Evolutionary conservation across 2,113 vertebrate species (phyloP).

Genomic region (Cygnus buccinator): DNA sequence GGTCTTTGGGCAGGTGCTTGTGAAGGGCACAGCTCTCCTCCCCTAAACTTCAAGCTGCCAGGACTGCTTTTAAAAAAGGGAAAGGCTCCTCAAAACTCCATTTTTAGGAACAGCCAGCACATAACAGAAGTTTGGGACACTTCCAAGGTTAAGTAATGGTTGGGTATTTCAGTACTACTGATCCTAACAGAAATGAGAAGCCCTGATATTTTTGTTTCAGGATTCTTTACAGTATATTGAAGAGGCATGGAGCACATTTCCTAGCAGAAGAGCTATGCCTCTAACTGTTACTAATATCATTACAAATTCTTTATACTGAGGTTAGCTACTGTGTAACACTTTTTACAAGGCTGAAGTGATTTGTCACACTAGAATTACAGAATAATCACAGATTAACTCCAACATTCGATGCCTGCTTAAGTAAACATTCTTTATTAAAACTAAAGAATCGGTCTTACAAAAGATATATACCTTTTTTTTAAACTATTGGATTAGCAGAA

Average conservation of each 20-base stretch:
- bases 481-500: not conserved
- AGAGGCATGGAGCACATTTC: not conserved
- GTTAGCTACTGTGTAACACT: not conserved
- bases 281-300: not conserved
- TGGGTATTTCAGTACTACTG: not conserved
- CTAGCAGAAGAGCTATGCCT: not conserved
- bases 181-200: not conserved
- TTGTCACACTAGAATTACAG: not conserved
- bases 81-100: not conserved
- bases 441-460: slow-evolving; percentile 7
- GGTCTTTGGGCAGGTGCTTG: not conserved
- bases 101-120: not conserved
- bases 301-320: not conserved
- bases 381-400: not conserved
- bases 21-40: not conserved
- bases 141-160: not conserved
- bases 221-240: not conserved
- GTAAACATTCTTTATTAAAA: slow-evolving; percentile 57
- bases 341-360: not conserved
- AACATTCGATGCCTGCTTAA: not conserved
- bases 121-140: not conserved
- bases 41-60: not conserved
- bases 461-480: not conserved
- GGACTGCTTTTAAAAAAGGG: not conserved
- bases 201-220: not conserved